Evolutionary conservation across 2,113 vertebrate species (phyloP).

Genomic region (Gorsachius goisagi): DNA sequence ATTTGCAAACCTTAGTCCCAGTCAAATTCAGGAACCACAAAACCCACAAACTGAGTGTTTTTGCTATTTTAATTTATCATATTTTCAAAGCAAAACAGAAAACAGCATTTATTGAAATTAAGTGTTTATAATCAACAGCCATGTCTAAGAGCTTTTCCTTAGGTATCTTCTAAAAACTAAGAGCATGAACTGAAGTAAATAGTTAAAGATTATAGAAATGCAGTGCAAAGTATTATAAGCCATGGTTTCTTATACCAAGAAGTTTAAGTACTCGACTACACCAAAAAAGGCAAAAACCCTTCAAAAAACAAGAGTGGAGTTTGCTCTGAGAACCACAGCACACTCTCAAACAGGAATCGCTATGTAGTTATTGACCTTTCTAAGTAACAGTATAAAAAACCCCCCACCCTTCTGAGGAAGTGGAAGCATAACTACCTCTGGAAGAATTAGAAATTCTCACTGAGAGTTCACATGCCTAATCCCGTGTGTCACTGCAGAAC

Average conservation of each 20-base stretch:
- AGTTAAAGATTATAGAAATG: background rate
- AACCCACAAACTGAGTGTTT: background rate
- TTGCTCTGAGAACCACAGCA: background rate
- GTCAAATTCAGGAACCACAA: background rate
- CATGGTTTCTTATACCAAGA: background rate
- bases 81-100: background rate
- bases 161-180: background rate
- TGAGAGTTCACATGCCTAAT: background rate
- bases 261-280: background rate
- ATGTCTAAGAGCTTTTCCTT: background rate
- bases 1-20: background rate
- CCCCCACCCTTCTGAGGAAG: background rate
- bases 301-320: background rate
- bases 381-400: background rate
- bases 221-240: background rate
- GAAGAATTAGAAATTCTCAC: constrained; percentile 11
- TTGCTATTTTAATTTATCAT: background rate
- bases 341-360: background rate
- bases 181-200: background rate
- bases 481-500: constrained; percentile 33
- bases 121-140: background rate
- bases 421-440: background rate
- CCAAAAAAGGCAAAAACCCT: background rate
- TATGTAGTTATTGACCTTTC: background rate
- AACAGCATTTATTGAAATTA: background rate